phyloP scores from a whole-genome alignment of 2,888 invertebrate genomes.

The Eucriotettix oculatus region DNA sequence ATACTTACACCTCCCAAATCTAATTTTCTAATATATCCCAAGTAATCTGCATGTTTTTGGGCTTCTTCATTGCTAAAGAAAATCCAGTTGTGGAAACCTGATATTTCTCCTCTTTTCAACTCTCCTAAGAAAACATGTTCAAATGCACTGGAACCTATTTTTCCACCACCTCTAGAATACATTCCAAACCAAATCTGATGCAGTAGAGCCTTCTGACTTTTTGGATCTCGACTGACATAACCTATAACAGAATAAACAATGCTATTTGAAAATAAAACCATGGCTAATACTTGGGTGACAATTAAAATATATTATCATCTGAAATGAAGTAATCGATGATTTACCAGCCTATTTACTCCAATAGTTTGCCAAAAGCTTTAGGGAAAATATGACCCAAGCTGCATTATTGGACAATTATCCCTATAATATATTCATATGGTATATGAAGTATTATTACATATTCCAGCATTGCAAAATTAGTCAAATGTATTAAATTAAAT shows the following conservation, averaged over 20 bases:
- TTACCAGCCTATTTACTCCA: no score
- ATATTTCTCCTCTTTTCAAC: conserved; percentile 58
- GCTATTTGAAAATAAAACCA: no score
- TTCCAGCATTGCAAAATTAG: no score
- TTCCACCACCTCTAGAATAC: conserved; percentile 63
- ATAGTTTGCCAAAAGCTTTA: no score
- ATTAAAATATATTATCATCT: background rate
- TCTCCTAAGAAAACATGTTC: conserved; percentile 88
- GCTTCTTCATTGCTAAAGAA: conserved; percentile 64
- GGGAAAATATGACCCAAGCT: no score
- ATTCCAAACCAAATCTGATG: conserved; percentile 64
- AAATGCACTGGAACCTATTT: conserved; percentile 76
- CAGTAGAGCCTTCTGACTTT: conserved; percentile 52
- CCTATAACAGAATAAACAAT: conserved; percentile 24
- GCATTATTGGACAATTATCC: no score
- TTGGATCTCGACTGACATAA: conserved; percentile 42
- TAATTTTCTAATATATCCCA: conserved; percentile 57
- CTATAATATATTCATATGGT: no score
- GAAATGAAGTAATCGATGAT: background rate
- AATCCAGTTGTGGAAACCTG: conserved; percentile 83
- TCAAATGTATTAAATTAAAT: no score
- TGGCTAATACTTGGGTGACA: background rate
- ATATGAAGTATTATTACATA: no score
- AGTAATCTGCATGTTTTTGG: conserved; percentile 52
- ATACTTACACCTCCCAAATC: conserved; percentile 52